Percentiles rank a stretch among this genome's conserved stretches.
Evolutionary conservation across 2,888 invertebrate species (phyloP).

Genomic region (Plebejus anna): DNA sequence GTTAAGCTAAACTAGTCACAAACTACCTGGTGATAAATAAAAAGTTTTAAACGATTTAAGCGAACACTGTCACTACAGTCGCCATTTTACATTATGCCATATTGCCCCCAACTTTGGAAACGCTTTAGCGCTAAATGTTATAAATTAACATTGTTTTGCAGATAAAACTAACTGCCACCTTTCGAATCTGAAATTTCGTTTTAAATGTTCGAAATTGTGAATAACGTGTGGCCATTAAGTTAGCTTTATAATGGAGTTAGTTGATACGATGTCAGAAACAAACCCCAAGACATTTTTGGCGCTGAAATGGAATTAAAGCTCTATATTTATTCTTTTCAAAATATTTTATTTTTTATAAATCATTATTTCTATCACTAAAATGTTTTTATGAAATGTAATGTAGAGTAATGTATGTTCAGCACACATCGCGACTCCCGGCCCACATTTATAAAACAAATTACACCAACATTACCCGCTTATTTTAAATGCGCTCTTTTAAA

Average conservation of each 20-base stretch:
- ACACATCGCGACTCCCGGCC: background rate
- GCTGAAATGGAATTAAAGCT: background rate
- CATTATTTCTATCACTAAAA: too few species aligned
- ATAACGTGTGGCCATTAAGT: background rate
- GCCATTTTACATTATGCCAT: slow-evolving; percentile 1
- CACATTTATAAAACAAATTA: background rate
- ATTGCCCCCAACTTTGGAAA: slow-evolving; percentile 14
- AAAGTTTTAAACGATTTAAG: slow-evolving; percentile 17
- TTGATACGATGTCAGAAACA: background rate
- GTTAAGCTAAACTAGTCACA: background rate
- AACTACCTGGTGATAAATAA: slow-evolving; percentile 13
- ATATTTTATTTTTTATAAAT: too few species aligned
- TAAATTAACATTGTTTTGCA: slow-evolving; percentile 19
- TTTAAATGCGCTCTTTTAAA: background rate
- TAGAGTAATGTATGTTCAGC: background rate
- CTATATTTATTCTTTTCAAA: background rate
- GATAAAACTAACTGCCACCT: slow-evolving; percentile 12
- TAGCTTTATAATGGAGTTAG: background rate
- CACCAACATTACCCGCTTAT: background rate
- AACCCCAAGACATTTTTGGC: background rate
- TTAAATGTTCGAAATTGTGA: background rate
- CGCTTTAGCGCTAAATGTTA: slow-evolving; percentile 15
- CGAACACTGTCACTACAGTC: background rate
- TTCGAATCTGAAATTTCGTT: slow-evolving; percentile 1
- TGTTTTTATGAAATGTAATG: too few species aligned